A percentile compares a stretch with the other conserved stretches of the same genome.
Conservation (phyloP, 1,140 invertebrate species). For the Elymnias hypermnestra region DNA sequence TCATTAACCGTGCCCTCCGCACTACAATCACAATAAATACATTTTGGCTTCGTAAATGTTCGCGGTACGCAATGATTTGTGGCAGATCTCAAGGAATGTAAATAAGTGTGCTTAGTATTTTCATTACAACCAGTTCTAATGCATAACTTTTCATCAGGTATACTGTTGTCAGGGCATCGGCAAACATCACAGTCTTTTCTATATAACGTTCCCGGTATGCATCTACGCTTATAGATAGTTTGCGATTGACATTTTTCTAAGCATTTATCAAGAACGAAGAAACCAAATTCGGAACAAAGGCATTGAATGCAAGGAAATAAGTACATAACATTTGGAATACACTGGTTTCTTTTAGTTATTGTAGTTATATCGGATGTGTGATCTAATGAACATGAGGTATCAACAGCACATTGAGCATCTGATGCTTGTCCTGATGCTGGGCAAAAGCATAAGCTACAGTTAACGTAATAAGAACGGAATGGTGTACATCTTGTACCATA, state of each 20-base stretch:
- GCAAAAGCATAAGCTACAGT: slow-evolving; percentile 54
- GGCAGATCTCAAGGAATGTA: slow-evolving; percentile 23
- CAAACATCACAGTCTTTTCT: slow-evolving; percentile 48
- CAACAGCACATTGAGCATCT: slow-evolving; percentile 42
- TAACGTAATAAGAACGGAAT: slow-evolving; percentile 49
- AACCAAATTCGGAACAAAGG: slow-evolving; percentile 48
- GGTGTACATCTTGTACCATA: slow-evolving; percentile 40
- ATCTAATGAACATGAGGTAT: slow-evolving; percentile 37
- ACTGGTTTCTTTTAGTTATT: slow-evolving; percentile 30
- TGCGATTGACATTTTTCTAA: slow-evolving; percentile 39
- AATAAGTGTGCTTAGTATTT: slow-evolving; percentile 13
- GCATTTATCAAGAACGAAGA: slow-evolving; percentile 44
- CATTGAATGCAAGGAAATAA: slow-evolving; percentile 52
- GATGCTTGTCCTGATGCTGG: slow-evolving; percentile 40
- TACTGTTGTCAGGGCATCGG: slow-evolving; percentile 39
- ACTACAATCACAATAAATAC: slow-evolving; percentile 55
- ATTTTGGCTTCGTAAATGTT: slow-evolving; percentile 43
- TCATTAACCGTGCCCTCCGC: slow-evolving; percentile 36
- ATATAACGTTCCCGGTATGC: slow-evolving; percentile 44
- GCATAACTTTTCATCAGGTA: slow-evolving; percentile 34
- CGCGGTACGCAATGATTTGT: slow-evolving; percentile 31
- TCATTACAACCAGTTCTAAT: slow-evolving; percentile 28
- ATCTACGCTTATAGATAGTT: slow-evolving; percentile 19
- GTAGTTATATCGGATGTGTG: slow-evolving; percentile 17
- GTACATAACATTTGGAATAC: slow-evolving; percentile 59